Conservation (phyloP, 2,888 invertebrate genomes). For the Ametastegia equiseti region DNA sequence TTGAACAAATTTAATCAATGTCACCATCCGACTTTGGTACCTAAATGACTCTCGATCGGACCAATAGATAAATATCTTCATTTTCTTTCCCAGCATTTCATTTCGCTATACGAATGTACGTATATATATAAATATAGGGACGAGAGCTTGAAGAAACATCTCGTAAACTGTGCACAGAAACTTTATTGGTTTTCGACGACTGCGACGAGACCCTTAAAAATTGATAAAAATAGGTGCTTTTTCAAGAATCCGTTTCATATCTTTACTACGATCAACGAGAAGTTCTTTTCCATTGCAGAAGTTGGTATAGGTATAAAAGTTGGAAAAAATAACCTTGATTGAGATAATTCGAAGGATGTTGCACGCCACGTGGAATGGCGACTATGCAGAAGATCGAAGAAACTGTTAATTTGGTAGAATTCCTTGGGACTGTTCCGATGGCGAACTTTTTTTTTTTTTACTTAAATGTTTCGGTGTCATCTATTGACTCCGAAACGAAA, state of each 20-base stretch:
- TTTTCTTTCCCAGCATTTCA: constrained; percentile 16
- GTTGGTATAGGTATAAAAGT: too few species aligned
- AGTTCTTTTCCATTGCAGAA: background rate
- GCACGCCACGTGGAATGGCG: background rate
- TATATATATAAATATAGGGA: background rate
- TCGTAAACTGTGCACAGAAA: background rate
- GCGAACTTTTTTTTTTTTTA: background rate
- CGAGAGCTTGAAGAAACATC: background rate
- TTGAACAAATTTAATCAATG: constrained; percentile 46
- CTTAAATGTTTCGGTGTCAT: background rate
- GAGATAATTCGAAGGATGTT: background rate
- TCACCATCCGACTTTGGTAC: constrained; percentile 48
- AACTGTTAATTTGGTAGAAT: constrained; percentile 12
- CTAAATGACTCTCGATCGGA: constrained; percentile 46
- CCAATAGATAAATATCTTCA: constrained; percentile 42
- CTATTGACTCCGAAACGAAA: background rate
- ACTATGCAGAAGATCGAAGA: background rate
- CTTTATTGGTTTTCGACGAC: background rate
- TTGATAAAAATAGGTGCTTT: too few species aligned
- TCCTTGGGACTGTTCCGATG: background rate
- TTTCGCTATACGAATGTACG: background rate
- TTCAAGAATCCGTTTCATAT: background rate
- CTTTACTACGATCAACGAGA: background rate
- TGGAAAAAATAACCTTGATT: background rate
- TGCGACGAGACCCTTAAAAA: too few species aligned